A percentile compares a stretch with the other conserved stretches of the same genome.
Conservation (phyloP, 2,797 vertebrate genomes). For the Oryzias dopingdopingensis region DNA sequence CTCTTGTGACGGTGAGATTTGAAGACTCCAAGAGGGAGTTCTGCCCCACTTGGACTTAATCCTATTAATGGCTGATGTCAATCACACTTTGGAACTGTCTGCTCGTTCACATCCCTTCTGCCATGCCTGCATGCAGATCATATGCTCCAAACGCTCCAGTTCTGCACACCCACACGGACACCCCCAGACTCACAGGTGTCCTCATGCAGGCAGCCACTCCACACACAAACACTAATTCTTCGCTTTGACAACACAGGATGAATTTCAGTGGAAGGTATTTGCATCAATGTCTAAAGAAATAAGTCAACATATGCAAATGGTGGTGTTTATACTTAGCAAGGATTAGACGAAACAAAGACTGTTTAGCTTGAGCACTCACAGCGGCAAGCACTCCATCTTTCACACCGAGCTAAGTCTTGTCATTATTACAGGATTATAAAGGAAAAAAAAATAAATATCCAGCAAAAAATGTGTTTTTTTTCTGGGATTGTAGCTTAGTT, state of each 20-base stretch:
- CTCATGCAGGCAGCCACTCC: slow-evolving; percentile 34
- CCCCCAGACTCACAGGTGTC: slow-evolving; percentile 20
- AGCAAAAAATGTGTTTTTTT: slow-evolving; percentile 1
- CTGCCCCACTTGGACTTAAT: slow-evolving; percentile 73
- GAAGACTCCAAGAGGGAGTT: slow-evolving; percentile 63
- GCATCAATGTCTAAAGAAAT: slow-evolving; percentile 65
- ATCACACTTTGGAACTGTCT: slow-evolving; percentile 46
- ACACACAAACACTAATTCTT: slow-evolving; percentile 46
- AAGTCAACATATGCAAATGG: slow-evolving; percentile 67
- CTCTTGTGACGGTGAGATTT: slow-evolving; percentile 55
- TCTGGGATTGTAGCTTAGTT: slow-evolving; percentile 2
- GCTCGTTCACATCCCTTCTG: slow-evolving; percentile 22
- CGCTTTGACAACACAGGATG: slow-evolving; percentile 48
- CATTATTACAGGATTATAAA: slow-evolving; percentile 51
- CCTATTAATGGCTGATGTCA: slow-evolving; percentile 75
- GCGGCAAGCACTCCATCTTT: slow-evolving; percentile 44
- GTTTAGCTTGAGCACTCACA: slow-evolving; percentile 58
- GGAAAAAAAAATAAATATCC: slow-evolving; percentile 27
- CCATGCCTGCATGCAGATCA: slow-evolving; percentile 28
- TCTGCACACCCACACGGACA: slow-evolving; percentile 12
- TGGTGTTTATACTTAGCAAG: slow-evolving; percentile 64
- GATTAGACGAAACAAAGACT: slow-evolving; percentile 72
- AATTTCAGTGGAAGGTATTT: slow-evolving; percentile 70
- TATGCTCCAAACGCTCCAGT: slow-evolving; percentile 23
- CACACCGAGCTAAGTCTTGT: slow-evolving; percentile 32